These are phyloP conservation scores for Tetramorium simillimum DNA, from an alignment of 1,140 invertebrate species.

Conservation along the genomic window DNA sequence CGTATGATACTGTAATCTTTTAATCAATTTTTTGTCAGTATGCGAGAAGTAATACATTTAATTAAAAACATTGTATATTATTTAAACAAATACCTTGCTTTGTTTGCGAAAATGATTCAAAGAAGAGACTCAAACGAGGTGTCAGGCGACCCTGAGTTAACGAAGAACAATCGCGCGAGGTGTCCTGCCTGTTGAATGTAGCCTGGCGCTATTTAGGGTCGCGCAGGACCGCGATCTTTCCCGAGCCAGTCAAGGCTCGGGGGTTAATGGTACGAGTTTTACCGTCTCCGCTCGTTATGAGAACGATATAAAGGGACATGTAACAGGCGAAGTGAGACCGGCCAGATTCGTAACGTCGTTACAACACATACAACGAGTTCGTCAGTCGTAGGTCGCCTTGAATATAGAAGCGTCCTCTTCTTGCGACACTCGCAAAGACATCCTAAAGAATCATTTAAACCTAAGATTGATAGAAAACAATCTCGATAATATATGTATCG, in stretches of 20 bases:
- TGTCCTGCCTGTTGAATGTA: neutral
- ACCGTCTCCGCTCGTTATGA: constrained; percentile 76
- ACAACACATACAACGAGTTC: constrained; percentile 68
- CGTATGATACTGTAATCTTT: neutral
- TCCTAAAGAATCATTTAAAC: constrained; percentile 54
- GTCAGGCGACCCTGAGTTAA: constrained; percentile 15
- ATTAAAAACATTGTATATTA: neutral
- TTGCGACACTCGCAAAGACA: constrained; percentile 73
- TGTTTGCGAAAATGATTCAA: neutral
- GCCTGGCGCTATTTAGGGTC: constrained; percentile 5
- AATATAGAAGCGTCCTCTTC: neutral
- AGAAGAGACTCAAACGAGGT: neutral
- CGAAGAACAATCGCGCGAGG: neutral
- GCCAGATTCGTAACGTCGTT: constrained; percentile 62
- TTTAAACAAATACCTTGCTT: no score
- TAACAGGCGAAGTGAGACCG: constrained; percentile 74
- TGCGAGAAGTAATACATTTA: neutral
- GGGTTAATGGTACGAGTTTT: constrained; percentile 81
- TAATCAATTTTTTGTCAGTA: neutral
- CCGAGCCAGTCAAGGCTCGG: constrained; percentile 26
- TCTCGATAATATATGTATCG: neutral
- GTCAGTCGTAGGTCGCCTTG: constrained; percentile 71
- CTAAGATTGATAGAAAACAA: neutral
- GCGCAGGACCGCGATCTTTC: neutral
- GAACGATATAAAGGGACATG: constrained; percentile 75